These are phyloP conservation scores for Artemia sinica DNA, from an alignment of 2,888 invertebrate genomes.

Conservation along the genomic window DNA sequence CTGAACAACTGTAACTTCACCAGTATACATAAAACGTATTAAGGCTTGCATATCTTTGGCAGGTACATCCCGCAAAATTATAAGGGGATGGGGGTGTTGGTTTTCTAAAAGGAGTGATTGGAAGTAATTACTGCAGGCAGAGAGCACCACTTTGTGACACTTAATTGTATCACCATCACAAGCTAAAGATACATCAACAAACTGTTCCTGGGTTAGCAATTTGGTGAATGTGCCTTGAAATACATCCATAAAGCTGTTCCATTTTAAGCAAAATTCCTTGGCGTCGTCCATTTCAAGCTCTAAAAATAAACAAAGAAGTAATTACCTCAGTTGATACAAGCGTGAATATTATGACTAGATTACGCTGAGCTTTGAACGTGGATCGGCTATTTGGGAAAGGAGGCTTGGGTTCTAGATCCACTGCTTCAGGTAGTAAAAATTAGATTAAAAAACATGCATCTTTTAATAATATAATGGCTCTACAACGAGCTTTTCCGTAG, in stretches of 20 bases:
- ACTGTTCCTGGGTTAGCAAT: conserved; percentile 1
- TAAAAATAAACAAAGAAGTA: too few relatives aligned
- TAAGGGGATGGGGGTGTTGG: conserved; percentile 19
- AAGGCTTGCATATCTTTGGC: conserved; percentile 19
- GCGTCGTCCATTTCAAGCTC: neutral
- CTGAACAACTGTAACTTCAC: conserved; percentile 21
- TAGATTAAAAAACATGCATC: too few relatives aligned
- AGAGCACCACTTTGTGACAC: conserved; percentile 18
- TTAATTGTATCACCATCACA: conserved; percentile 21
- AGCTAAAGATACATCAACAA: conserved; percentile 19
- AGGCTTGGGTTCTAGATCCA: too few relatives aligned
- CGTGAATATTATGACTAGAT: too few relatives aligned
- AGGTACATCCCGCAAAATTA: conserved; percentile 20
- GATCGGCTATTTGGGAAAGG: too few relatives aligned
- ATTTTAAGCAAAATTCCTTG: conserved; percentile 9
- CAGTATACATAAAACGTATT: conserved; percentile 21
- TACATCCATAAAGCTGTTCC: conserved; percentile 13
- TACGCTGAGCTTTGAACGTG: too few relatives aligned
- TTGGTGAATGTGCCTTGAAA: conserved; percentile 12
- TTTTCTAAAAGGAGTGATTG: conserved; percentile 17
- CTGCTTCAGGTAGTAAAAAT: too few relatives aligned
- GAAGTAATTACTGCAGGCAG: conserved; percentile 21
- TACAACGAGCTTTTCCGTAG: too few relatives aligned
- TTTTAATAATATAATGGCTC: too few relatives aligned
- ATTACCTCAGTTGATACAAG: too few relatives aligned